Base-by-base conservation (phyloP, 2,888 invertebrate species). In the Agriopis aurantiaria region DNA sequence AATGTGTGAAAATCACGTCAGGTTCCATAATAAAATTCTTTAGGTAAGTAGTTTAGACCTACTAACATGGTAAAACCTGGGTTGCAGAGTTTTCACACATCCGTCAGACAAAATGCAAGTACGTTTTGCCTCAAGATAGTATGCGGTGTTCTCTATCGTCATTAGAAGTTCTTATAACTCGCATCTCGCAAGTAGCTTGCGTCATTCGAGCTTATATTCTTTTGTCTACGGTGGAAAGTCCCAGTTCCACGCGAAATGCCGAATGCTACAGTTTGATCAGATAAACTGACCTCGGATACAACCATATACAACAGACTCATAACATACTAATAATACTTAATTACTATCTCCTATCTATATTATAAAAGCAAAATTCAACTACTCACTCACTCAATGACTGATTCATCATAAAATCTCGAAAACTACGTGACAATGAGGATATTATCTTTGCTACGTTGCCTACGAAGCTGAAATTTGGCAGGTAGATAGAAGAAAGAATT, bases 141-240 rank as follows among this genome's bases (percentile, higher is more conserved):
- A 41, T 33, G 55, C 23, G 23, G 46, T 5, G 3, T 45, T 17
- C 17, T 45, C 12, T 33, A 58, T 17, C 46, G 58, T 23, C 58
- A 58, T 46, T 58, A 17, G 56, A 58, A 23, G 17, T 58, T 65
- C 45, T 65, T 8, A 52, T 33, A 65, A 53, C 59, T 59, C 46
- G 51, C 58, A 53, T 45, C 46, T 40, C 43, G 40, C 49, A 49
- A 9, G 14, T 33, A 48, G 17, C 14, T 45, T 68, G 68, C 62
- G 62, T 68, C 62, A 66, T 66, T 57, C 59, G 33, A 45, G 8
- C 40, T 33, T n/a, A 48, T 52, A 48, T 52, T 52, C 62, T 68
- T 57, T 68, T 68, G 62, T 62, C 46, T 57, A 17, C 45, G 14
- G 43, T 43, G 67, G 67, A 67, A 67, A 67, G 67, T 43, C 67